phyloP scores from a whole-genome alignment of 2,888 invertebrate species.

The Sminthurinus aureus region DNA sequence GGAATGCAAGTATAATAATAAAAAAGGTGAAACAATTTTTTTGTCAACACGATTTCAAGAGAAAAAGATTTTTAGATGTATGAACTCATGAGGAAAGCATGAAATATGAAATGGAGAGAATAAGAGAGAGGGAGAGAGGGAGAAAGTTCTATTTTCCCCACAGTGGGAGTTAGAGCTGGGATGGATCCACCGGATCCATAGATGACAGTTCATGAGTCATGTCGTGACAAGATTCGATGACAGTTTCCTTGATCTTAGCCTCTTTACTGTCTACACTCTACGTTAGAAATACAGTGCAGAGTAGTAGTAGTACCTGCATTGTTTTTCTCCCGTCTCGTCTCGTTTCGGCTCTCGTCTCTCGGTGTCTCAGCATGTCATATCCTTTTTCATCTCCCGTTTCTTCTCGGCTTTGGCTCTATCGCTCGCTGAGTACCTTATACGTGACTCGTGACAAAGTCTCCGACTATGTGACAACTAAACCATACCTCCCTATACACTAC shows the following conservation, averaged over 20 bases:
- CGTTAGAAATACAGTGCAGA: no score
- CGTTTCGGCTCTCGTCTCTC: not conserved
- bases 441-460: no score
- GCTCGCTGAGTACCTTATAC: no score
- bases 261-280: no score
- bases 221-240: conserved; percentile 45
- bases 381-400: not conserved
- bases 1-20: not conserved
- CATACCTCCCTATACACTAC: no score
- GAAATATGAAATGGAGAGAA: not conserved
- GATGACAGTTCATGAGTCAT: conserved; percentile 48
- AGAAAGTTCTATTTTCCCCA: conserved; percentile 41
- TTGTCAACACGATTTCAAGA: no score
- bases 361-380: conserved; percentile 25
- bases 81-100: not conserved
- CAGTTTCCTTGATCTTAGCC: conserved; percentile 39
- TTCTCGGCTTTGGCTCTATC: not conserved
- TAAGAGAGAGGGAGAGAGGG: not conserved
- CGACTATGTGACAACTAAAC: no score
- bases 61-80: not conserved
- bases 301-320: conserved; percentile 14
- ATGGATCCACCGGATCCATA: not conserved
- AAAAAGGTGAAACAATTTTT: not conserved
- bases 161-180: conserved; percentile 26
- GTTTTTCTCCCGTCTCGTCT: conserved; percentile 25